Evolutionary conservation across 1,140 invertebrate genomes (phyloP), one percentile per base, ranked within the genome.

Genomic region (Cyclargus thomasi): DNA sequence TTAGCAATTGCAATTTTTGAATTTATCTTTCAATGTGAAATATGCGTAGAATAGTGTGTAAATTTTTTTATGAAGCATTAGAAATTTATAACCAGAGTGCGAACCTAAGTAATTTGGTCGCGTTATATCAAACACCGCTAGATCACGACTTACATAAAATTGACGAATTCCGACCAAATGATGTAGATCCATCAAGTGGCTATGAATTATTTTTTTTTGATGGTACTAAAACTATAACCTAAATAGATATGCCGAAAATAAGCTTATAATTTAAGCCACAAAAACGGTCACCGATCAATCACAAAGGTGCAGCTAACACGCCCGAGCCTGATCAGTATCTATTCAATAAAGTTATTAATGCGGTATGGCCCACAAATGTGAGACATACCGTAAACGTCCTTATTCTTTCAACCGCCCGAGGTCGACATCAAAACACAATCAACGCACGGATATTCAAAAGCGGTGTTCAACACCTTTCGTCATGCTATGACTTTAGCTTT

Each of bases 291-390:
- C 10, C 0, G 39, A 47, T 47, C 39, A 47, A 47, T 47, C 39
- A 47, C 39, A 14, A 47, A 47, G 39, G 11, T 47, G 39, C 39
- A 47, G 39, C 14, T 47, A 16, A 47, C 39, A 47, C 39, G 39
- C 39, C 39, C 14, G 39, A 47, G 39, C 39, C 39, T 47, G 39
- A 47, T 59, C 55, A 59, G 20, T 18, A 18, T 18, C 18, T 59
- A 59, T 21, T 20, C 18, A 59, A 59, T 59, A 59, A 59, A 21
- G 55, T 20, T 21, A 21, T 18, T 20, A 11, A 20, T 20, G 20
- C 55, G 55, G 55, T 59, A 21, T 59, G 55, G 10, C 55, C 20
- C 55, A 59, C 55, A 59, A 20, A 20, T 59, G 53, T 55, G 55
- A 21, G 55, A 21, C 55, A 59, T 20, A 59, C 55, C 18, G 55